Conservation (phyloP, 2,113 vertebrate species). For the Ophthalmolycus amberensis region DNA sequence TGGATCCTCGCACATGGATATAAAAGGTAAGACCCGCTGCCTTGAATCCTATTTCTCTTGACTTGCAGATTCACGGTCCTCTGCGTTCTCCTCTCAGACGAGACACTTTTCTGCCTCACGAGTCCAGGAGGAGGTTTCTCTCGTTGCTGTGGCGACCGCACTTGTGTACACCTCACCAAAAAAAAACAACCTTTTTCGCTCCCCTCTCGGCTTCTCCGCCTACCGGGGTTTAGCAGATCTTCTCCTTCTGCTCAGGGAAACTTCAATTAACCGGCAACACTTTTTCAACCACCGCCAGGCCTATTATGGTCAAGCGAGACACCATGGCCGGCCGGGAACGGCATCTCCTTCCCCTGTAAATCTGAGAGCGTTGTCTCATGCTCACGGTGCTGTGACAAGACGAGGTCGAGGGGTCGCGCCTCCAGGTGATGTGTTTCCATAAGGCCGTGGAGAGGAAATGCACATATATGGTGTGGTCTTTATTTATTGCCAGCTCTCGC, state of each 20-base stretch:
- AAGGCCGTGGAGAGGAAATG: conserved; percentile 74
- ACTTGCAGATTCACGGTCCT: conserved; percentile 55
- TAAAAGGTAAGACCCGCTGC: conserved; percentile 76
- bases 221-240: conserved; percentile 69
- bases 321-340: conserved; percentile 61
- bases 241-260: conserved; percentile 74
- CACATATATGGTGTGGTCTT: conserved; percentile 83
- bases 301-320: conserved; percentile 85
- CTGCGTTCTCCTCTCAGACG: conserved; percentile 42
- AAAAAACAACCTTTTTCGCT: conserved; percentile 49
- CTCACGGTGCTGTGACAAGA: conserved; percentile 77
- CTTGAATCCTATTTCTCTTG: conserved; percentile 62
- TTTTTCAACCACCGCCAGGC: conserved; percentile 74
- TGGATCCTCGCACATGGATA: conserved; percentile 49
- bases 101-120: conserved; percentile 70
- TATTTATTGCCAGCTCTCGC: conserved; percentile 74
- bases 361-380: conserved; percentile 76
- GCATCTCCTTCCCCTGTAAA: conserved; percentile 77
- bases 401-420: conserved; percentile 75
- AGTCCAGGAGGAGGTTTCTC: conserved; percentile 60
- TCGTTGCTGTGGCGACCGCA: conserved; percentile 62
- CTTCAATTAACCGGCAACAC: conserved; percentile 79
- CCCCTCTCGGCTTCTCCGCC: conserved; percentile 56
- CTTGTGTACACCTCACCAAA: conserved; percentile 76
- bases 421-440: conserved; percentile 85